These are phyloP conservation scores for Schizothorax lantsangensis DNA, from an alignment of 2,797 vertebrate genomes.

Conservation along the genomic window DNA sequence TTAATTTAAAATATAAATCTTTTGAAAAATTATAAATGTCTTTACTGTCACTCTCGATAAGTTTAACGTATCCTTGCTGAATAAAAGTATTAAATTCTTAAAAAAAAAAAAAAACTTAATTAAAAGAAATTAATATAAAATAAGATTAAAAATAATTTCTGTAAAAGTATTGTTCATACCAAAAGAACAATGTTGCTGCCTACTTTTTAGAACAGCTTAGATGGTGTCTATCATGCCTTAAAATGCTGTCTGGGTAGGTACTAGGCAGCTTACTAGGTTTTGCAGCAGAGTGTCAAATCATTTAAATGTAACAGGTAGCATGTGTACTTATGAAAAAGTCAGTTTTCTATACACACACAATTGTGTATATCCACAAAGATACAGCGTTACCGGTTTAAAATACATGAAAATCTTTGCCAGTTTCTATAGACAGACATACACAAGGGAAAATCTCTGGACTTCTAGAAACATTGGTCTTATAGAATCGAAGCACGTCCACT, in stretches of 20 bases:
- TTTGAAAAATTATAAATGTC: background rate
- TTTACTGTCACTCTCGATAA: background rate
- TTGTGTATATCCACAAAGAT: background rate
- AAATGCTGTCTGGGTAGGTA: background rate
- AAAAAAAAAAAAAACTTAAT: background rate
- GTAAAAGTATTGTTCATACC: background rate
- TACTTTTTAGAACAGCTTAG: background rate
- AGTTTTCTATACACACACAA: background rate
- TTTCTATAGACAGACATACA: background rate
- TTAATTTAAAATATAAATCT: background rate
- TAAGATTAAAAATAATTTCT: background rate
- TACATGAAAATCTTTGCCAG: background rate
- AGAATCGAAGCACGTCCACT: slow-evolving; percentile 5
- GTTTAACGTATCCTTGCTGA: background rate
- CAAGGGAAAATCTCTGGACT: slow-evolving; percentile 2
- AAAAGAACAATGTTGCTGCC: background rate
- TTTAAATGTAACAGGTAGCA: background rate
- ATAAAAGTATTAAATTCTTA: background rate
- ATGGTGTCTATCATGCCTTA: background rate
- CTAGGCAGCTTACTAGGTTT: background rate
- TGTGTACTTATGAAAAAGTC: background rate
- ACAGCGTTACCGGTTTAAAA: background rate
- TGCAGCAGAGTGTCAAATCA: background rate
- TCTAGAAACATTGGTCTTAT: slow-evolving; percentile 9
- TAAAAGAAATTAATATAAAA: background rate